phyloP scores from a whole-genome alignment of 2,888 invertebrate species.

The Criorhina ranunculi region DNA sequence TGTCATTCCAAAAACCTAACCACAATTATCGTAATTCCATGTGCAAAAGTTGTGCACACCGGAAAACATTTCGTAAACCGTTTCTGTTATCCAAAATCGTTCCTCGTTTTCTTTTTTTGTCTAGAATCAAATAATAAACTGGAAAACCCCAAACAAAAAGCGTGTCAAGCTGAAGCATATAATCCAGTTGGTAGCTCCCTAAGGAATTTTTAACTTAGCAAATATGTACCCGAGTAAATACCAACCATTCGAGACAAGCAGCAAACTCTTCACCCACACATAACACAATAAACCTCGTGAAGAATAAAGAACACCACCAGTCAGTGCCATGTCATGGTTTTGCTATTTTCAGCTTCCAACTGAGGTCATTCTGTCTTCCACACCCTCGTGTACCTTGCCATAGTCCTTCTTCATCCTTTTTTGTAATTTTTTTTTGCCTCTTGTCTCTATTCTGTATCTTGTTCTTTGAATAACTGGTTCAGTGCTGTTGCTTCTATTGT shows the following conservation, averaged over 20 bases:
- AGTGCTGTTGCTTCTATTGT: constrained; percentile 15
- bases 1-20: constrained; percentile 14
- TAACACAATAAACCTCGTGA: constrained; percentile 25
- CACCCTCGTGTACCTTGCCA: constrained; percentile 17
- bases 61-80: constrained; percentile 4
- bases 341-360: constrained; percentile 74
- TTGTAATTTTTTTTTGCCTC: constrained; percentile 22
- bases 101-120: not conserved
- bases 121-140: constrained; percentile 11
- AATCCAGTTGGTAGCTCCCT: constrained; percentile 66
- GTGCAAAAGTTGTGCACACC: not conserved
- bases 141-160: constrained; percentile 36
- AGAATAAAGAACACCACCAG: constrained; percentile 25
- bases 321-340: constrained; percentile 59
- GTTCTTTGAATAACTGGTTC: constrained; percentile 24
- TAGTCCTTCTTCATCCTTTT: constrained; percentile 38
- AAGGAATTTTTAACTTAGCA: constrained; percentile 68
- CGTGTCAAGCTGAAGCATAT: constrained; percentile 54
- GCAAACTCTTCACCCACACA: not conserved
- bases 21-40: constrained; percentile 34
- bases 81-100: not conserved
- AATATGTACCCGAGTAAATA: constrained; percentile 69
- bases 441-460: too few relatives aligned
- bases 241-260: constrained; percentile 26
- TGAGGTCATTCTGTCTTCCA: constrained; percentile 68